phyloP scores from a whole-genome alignment of 1,140 invertebrate species.

The Steinernema feltiae region DNA sequence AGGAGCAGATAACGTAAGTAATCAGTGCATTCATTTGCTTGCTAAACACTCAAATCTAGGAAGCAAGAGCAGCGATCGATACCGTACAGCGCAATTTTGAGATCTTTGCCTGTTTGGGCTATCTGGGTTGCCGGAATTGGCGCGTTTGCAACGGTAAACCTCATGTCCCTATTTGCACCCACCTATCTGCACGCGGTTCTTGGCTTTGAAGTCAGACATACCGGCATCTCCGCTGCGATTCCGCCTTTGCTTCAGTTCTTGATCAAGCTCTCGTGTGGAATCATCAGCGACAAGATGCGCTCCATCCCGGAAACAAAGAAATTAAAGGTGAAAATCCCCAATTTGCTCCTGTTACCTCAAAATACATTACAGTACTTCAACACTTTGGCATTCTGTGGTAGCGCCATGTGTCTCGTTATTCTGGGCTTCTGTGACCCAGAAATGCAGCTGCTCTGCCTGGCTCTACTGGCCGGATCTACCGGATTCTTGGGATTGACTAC shows the following conservation, averaged over 20 bases:
- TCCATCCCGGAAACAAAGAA: slow-evolving; percentile 52
- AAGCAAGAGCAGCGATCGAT: slow-evolving; percentile 25
- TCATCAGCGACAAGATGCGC: slow-evolving; percentile 28
- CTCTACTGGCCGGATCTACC: slow-evolving; percentile 46
- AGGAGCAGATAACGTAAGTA: background rate
- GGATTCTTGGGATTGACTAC: slow-evolving; percentile 51
- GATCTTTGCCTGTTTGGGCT: slow-evolving; percentile 45
- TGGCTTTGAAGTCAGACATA: slow-evolving; percentile 44
- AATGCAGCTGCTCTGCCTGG: slow-evolving; percentile 40
- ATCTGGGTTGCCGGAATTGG: slow-evolving; percentile 53
- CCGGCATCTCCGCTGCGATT: slow-evolving; percentile 52
- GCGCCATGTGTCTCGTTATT: slow-evolving; percentile 37
- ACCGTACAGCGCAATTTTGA: slow-evolving; percentile 45
- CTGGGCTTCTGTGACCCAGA: slow-evolving; percentile 44
- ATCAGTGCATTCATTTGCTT: background rate
- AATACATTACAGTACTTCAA: slow-evolving; percentile 46
- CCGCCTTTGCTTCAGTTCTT: slow-evolving; percentile 51
- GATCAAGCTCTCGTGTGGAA: slow-evolving; percentile 47
- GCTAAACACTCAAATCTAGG: background rate
- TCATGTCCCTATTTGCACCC: slow-evolving; percentile 56
- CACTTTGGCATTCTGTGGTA: slow-evolving; percentile 50
- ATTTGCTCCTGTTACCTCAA: no score
- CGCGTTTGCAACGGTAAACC: slow-evolving; percentile 48
- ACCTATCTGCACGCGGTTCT: slow-evolving; percentile 44
- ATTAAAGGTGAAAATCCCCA: background rate